Evolutionary conservation across 1,140 invertebrate genomes (phyloP).

Genomic region (Drosophila pachea): DNA sequence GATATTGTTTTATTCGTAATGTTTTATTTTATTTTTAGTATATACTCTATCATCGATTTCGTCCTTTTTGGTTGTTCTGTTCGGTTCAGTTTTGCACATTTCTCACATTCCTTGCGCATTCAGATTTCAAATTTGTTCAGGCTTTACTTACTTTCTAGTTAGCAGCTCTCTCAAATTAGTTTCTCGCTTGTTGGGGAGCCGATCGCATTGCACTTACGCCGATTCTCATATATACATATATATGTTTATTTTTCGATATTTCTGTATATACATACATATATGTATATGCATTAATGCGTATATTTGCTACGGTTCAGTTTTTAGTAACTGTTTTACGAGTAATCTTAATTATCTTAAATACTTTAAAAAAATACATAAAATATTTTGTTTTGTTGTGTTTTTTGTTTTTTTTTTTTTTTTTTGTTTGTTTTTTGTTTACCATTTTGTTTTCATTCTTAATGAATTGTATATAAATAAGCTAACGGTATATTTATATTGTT

Average conservation of each 20-base stretch:
- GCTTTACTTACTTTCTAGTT: constrained; percentile 29
- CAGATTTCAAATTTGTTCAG: constrained; percentile 41
- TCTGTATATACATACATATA: constrained; percentile 14
- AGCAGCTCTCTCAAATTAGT: constrained; percentile 8
- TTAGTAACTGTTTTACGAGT: constrained; percentile 36
- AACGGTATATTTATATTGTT: constrained; percentile 73
- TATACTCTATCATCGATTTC: constrained; percentile 36
- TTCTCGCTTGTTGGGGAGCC: not conserved
- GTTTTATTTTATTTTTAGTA: constrained; percentile 4
- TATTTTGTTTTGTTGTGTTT: constrained; percentile 55
- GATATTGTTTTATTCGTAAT: constrained; percentile 10
- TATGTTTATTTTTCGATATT: constrained; percentile 1
- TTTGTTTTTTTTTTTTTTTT: constrained; percentile 24
- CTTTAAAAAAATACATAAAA: constrained; percentile 77
- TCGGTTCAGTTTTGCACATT: constrained; percentile 35
- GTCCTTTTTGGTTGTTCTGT: constrained; percentile 25
- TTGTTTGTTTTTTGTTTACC: constrained; percentile 15
- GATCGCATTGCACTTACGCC: constrained; percentile 13
- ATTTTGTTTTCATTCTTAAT: constrained; percentile 30
- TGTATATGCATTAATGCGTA: not conserved
- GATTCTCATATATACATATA: constrained; percentile 17
- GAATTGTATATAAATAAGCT: constrained; percentile 75
- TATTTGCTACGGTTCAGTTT: constrained; percentile 33
- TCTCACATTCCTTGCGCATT: constrained; percentile 66
- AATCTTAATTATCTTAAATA: constrained; percentile 75